Evolutionary conservation across 1,140 invertebrate genomes (phyloP).

Genomic region (Drosophila albomicans): DNA sequence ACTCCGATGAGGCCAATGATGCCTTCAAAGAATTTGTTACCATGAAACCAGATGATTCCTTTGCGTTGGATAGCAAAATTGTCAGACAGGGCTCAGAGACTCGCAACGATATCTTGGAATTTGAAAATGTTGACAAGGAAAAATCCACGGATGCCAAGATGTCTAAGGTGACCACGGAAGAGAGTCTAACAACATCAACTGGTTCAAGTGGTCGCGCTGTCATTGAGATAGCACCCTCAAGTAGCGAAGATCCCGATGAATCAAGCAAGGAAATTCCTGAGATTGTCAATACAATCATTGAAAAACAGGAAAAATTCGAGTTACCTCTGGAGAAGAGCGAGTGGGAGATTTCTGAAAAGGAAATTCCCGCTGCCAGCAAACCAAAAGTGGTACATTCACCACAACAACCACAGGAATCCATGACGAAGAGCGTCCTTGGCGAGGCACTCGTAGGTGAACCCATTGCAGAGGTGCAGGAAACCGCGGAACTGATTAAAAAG

Average conservation of each 20-base stretch:
- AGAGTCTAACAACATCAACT: constrained; percentile 71
- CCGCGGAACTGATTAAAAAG: constrained; percentile 88
- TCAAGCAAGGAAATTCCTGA: constrained; percentile 70
- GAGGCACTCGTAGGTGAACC: constrained; percentile 86
- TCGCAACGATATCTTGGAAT: constrained; percentile 76
- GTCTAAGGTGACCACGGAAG: constrained; percentile 70
- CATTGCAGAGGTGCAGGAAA: constrained; percentile 89
- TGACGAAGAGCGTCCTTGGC: constrained; percentile 83
- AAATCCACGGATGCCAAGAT: constrained; percentile 60
- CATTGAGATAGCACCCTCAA: constrained; percentile 64
- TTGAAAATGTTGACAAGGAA: constrained; percentile 70
- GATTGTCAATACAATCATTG: constrained; percentile 68
- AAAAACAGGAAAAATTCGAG: constrained; percentile 71
- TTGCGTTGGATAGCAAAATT: constrained; percentile 57
- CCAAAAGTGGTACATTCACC: constrained; percentile 84
- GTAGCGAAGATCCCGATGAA: constrained; percentile 74
- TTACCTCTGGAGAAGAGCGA: constrained; percentile 80
- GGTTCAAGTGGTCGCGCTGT: constrained; percentile 68
- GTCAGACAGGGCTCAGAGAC: constrained; percentile 78
- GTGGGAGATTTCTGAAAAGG: constrained; percentile 79
- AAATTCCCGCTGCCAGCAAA: constrained; percentile 65
- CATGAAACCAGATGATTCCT: constrained; percentile 62
- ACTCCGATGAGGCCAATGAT: constrained; percentile 77
- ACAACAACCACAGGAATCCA: constrained; percentile 72
- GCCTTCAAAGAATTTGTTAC: constrained; percentile 78